phyloP scores from a whole-genome alignment of 2,888 invertebrate species.

The Steinernema scapterisci region DNA sequence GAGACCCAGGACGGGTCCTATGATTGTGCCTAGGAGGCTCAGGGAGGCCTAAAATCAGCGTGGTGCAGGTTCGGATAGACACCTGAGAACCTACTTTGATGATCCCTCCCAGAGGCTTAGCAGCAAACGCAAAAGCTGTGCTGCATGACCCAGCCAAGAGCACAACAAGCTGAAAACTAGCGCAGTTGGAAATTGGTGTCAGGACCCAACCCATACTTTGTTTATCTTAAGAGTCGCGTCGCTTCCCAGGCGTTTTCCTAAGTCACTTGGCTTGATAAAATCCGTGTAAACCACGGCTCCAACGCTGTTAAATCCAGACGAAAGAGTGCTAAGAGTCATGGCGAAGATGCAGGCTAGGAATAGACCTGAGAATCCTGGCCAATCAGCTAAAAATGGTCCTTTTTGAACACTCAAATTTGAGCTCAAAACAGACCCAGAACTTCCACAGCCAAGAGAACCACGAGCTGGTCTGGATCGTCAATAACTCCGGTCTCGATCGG shows the following conservation, averaged over 20 bases:
- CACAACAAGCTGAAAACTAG: conserved; percentile 29
- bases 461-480: conserved; percentile 55
- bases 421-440: conserved; percentile 47
- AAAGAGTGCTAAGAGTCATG: conserved; percentile 60
- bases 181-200: neutral
- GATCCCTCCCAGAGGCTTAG: conserved; percentile 57
- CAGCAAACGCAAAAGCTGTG: conserved; percentile 53
- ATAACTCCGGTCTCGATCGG: conserved; percentile 57
- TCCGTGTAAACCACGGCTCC: conserved; percentile 63
- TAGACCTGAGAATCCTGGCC: conserved; percentile 58
- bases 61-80: too few species aligned
- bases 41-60: neutral
- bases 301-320: conserved; percentile 60
- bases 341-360: conserved; percentile 62
- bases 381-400: neutral
- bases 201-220: too few species aligned
- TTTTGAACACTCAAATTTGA: neutral
- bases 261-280: conserved; percentile 46
- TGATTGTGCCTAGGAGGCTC: conserved; percentile 58
- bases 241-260: neutral
- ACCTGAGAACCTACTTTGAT: conserved; percentile 57
- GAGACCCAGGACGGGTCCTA: conserved; percentile 59
- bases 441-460: conserved; percentile 54
- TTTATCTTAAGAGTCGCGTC: conserved; percentile 33
- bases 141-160: conserved; percentile 45